phyloP scores from a whole-genome alignment of 2,113 vertebrate genomes.

The Podarcis cretensis region DNA sequence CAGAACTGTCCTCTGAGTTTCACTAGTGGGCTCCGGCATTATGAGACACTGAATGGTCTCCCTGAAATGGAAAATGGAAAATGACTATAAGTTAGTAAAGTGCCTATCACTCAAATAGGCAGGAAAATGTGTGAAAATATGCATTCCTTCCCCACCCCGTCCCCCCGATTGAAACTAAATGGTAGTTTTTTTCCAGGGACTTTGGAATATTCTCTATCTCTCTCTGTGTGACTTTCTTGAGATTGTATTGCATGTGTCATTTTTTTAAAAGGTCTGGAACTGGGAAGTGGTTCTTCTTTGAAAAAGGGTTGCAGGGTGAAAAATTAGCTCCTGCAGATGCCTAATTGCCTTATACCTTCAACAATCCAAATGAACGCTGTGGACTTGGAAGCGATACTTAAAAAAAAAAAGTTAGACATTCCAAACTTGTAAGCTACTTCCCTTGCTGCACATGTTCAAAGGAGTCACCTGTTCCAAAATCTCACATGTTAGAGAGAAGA shows the following conservation, averaged over 20 bases:
- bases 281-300: not conserved
- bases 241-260: not conserved
- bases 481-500: not conserved
- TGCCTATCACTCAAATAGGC: too few species aligned
- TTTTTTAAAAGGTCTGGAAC: not conserved
- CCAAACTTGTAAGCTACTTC: not conserved
- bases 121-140: not conserved
- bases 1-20: not conserved
- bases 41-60: not conserved
- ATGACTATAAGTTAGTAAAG: not conserved
- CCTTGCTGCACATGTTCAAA: not conserved
- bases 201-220: too few species aligned
- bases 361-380: not conserved
- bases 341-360: not conserved
- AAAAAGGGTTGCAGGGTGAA: not conserved
- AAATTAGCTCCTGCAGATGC: not conserved
- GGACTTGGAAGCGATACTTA: not conserved
- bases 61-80: not conserved
- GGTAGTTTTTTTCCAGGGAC: not conserved
- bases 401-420: too few species aligned
- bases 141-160: not conserved
- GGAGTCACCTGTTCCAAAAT: not conserved
- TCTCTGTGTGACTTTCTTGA: not conserved
- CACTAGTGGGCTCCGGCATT: not conserved
- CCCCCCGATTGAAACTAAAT: not conserved